phyloP scores from a whole-genome alignment of 2,113 vertebrate genomes.

The Pygoscelis adeliae region DNA sequence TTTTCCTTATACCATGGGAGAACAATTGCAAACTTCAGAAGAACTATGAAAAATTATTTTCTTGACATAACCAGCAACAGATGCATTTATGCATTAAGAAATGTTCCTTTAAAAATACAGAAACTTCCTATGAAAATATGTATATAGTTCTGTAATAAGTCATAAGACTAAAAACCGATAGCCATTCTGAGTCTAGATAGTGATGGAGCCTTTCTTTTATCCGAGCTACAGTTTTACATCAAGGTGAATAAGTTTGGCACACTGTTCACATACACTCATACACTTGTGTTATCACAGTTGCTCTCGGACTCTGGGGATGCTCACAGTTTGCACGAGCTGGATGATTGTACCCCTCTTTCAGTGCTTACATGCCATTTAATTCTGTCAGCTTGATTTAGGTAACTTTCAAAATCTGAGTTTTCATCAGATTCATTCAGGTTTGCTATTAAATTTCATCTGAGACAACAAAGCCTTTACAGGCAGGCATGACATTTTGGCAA shows the following conservation, averaged over 20 bases:
- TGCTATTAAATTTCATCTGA: constrained; percentile 69
- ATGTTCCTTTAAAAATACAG: not conserved
- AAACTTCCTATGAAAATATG: not conserved
- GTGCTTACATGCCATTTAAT: not conserved
- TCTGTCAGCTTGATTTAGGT: constrained; percentile 40
- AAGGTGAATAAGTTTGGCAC: not conserved
- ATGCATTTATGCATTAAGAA: not conserved
- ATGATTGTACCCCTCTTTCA: not conserved
- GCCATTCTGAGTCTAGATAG: not conserved
- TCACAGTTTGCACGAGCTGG: not conserved
- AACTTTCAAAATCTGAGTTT: constrained; percentile 48
- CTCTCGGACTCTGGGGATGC: not conserved
- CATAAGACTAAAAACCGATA: not conserved
- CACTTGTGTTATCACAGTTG: not conserved
- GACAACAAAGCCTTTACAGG: constrained; percentile 62
- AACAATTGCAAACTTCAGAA: not conserved
- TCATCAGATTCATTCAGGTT: constrained; percentile 61
- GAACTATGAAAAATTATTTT: not conserved
- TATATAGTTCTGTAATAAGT: not conserved
- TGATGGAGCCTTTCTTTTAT: not conserved
- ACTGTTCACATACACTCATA: not conserved
- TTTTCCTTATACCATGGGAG: not conserved
- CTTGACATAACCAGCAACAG: not conserved
- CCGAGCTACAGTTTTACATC: not conserved
- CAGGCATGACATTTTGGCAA: constrained; percentile 76